Conservation (phyloP, 2,888 invertebrate genomes). For the Holacanthella duospinosa region DNA sequence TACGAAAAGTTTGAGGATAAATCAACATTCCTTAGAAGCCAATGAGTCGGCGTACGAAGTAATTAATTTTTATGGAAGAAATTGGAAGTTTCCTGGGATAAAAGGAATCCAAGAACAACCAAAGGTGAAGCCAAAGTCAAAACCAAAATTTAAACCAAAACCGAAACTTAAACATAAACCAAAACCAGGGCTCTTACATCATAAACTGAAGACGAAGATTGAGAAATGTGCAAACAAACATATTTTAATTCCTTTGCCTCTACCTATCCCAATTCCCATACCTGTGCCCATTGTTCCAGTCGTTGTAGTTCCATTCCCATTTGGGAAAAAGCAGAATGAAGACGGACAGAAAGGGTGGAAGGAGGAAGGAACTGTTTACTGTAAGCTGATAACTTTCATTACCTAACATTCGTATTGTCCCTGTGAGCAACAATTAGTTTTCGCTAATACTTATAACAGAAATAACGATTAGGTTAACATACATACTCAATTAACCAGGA, state of each 20-base stretch:
- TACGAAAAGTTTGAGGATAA: too few relatives aligned
- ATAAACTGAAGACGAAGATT: constrained; percentile 15
- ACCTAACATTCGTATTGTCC: too few relatives aligned
- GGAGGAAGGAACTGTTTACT: constrained; percentile 10
- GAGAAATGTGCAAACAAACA: constrained; percentile 10
- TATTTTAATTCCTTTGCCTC: constrained; percentile 13
- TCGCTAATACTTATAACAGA: too few relatives aligned
- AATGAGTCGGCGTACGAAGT: too few relatives aligned
- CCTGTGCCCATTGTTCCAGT: constrained; percentile 18
- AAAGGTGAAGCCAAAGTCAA: background rate
- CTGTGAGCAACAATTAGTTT: too few relatives aligned
- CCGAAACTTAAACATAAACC: constrained; percentile 8
- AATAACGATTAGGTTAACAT: too few relatives aligned
- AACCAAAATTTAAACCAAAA: background rate
- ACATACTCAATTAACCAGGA: too few relatives aligned
- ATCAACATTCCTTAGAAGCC: too few relatives aligned
- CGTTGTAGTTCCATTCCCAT: constrained; percentile 30
- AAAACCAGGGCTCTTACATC: constrained; percentile 7
- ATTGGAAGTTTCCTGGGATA: too few relatives aligned
- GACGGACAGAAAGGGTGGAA: constrained; percentile 17
- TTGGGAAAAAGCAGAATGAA: constrained; percentile 28
- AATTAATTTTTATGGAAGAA: too few relatives aligned
- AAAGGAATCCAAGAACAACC: too few relatives aligned
- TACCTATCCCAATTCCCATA: constrained; percentile 27
- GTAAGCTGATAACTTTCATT: too few relatives aligned